A percentile compares a stretch with the other conserved stretches of the same genome.
Evolutionary conservation across 2,888 invertebrate species (phyloP).

Genomic region (Pterobdella sp.): DNA sequence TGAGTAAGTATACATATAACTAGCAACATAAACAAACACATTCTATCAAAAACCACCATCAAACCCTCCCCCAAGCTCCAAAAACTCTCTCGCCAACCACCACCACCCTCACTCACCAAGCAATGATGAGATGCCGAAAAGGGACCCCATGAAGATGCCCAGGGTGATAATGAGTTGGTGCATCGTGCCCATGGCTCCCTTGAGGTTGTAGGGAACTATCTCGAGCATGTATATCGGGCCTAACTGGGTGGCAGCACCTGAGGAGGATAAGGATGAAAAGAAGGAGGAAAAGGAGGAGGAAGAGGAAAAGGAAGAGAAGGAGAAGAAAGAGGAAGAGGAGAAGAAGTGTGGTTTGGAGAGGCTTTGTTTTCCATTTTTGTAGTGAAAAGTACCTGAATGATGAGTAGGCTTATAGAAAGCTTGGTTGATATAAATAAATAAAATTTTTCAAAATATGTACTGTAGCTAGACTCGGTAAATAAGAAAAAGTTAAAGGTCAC

Average conservation of each 20-base stretch:
- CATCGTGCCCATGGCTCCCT: slow-evolving; percentile 72
- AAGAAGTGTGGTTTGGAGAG: no score
- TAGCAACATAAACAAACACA: background rate
- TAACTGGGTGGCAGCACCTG: slow-evolving; percentile 53
- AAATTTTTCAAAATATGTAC: background rate
- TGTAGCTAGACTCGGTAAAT: background rate
- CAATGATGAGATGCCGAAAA: slow-evolving; percentile 86
- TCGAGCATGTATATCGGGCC: slow-evolving; percentile 82
- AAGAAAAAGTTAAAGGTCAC: no score
- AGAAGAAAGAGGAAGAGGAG: slow-evolving; percentile 7
- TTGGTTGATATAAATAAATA: background rate
- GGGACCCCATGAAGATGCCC: slow-evolving; percentile 78
- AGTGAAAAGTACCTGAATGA: no score
- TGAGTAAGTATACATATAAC: background rate
- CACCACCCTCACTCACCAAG: slow-evolving; percentile 56
- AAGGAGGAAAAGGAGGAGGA: slow-evolving; percentile 8
- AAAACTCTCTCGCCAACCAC: slow-evolving; percentile 86
- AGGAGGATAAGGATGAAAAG: slow-evolving; percentile 1
- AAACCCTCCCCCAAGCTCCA: slow-evolving; percentile 97
- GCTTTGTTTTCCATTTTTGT: no score
- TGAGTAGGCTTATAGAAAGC: no score
- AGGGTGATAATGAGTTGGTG: slow-evolving; percentile 95
- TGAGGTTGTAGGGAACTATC: slow-evolving; percentile 72
- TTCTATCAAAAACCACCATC: slow-evolving; percentile 59
- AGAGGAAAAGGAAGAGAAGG: background rate